Percentiles rank a stretch among this genome's conserved stretches.
phyloP scores from a whole-genome alignment of 2,113 vertebrate species.

The Dolichotis patagonum region DNA sequence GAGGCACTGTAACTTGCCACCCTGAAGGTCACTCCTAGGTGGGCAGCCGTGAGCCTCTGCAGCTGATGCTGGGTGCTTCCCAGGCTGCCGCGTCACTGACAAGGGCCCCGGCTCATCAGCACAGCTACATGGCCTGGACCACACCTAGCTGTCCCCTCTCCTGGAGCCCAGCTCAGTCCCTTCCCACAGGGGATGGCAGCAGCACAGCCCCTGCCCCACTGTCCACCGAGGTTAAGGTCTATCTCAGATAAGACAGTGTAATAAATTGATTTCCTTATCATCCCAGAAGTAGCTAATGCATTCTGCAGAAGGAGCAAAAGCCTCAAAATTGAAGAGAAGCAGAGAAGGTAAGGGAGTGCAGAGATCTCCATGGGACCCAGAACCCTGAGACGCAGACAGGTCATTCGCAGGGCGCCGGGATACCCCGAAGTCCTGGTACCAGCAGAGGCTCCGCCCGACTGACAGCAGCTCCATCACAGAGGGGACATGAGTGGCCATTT shows the following conservation, averaged over 20 bases:
- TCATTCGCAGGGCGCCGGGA: constrained; percentile 62
- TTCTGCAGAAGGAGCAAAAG: constrained; percentile 71
- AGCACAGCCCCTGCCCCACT: neutral
- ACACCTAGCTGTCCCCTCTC: neutral
- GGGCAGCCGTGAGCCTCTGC: neutral
- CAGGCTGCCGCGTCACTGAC: neutral
- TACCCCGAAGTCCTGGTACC: neutral
- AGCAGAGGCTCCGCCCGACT: neutral
- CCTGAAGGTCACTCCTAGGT: neutral
- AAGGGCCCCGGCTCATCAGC: neutral
- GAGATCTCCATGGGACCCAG: constrained; percentile 61
- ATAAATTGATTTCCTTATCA: constrained; percentile 58
- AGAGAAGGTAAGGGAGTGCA: neutral
- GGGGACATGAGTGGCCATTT: neutral
- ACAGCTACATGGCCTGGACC: neutral
- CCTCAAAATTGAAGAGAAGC: constrained; percentile 74
- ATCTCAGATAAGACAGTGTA: constrained; percentile 55
- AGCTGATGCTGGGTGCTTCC: neutral
- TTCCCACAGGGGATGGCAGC: neutral
- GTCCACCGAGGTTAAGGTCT: constrained; percentile 50
- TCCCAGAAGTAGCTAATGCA: constrained; percentile 70
- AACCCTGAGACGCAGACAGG: constrained; percentile 66
- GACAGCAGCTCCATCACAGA: neutral
- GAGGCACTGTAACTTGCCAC: neutral
- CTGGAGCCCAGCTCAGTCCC: neutral